Percentiles rank a stretch among this genome's conserved stretches.
Conservation (phyloP, 1,140 invertebrate genomes). For the Agrilus planipennis region DNA sequence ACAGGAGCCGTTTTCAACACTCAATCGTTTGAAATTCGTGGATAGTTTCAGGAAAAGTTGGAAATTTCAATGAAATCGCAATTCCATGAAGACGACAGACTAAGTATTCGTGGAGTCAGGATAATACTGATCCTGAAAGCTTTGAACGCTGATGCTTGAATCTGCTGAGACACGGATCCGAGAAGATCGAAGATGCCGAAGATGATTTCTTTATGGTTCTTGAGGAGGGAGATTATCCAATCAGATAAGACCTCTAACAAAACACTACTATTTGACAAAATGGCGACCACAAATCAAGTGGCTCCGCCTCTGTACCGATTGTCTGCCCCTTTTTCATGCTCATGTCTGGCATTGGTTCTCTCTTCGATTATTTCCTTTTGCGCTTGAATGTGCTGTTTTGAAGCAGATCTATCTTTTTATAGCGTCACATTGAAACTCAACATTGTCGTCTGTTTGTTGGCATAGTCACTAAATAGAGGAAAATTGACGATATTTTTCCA, state of each 20-base stretch:
- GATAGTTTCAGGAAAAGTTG: too few relatives aligned
- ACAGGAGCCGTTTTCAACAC: too few relatives aligned
- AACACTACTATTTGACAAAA: constrained; percentile 39
- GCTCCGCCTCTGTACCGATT: constrained; percentile 34
- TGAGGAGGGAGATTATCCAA: constrained; percentile 36
- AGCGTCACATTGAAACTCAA: constrained; percentile 21
- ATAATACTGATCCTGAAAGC: constrained; percentile 1
- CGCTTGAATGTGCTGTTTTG: constrained; percentile 10
- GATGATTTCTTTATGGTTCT: neutral
- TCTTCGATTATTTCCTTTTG: constrained; percentile 28
- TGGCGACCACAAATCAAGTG: constrained; percentile 36
- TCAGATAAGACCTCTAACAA: constrained; percentile 35
- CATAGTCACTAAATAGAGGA: neutral
- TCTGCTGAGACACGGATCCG: neutral
- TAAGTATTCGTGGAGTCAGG: too few relatives aligned
- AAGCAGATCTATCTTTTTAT: constrained; percentile 29
- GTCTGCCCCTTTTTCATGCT: constrained; percentile 34
- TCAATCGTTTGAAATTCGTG: too few relatives aligned
- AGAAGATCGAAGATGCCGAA: neutral
- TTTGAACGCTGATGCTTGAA: neutral
- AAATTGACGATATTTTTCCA: neutral
- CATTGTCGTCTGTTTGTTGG: neutral
- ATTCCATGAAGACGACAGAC: too few relatives aligned
- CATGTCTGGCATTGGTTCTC: constrained; percentile 34
- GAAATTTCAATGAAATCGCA: too few relatives aligned